These are phyloP conservation scores for Yponomeuta plumbellus DNA, from an alignment of 2,888 invertebrate species.

Conservation along the genomic window DNA sequence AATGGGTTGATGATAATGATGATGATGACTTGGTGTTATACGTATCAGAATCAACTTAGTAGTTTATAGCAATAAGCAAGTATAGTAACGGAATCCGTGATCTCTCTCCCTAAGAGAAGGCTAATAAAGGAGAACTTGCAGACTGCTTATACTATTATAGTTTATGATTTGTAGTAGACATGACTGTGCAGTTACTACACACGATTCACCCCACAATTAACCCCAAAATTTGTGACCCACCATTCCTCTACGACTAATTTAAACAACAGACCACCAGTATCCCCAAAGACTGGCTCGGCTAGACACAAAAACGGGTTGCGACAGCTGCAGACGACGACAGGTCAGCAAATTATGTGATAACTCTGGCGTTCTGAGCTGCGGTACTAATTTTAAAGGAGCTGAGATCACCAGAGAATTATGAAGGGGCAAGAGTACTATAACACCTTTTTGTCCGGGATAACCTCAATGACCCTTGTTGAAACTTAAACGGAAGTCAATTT, in stretches of 20 bases:
- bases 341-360: not conserved
- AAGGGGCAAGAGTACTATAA: not conserved
- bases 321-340: not conserved
- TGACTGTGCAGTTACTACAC: not conserved
- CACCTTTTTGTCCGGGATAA: constrained; percentile 1
- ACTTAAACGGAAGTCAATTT: not conserved
- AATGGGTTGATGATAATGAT: too few species aligned
- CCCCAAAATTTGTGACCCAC: not conserved
- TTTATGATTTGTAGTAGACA: too few species aligned
- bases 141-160: too few species aligned
- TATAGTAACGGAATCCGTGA: too few species aligned
- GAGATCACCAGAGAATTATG: not conserved
- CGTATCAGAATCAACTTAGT: too few species aligned
- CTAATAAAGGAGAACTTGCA: too few species aligned
- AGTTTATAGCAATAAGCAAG: too few species aligned
- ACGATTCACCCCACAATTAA: not conserved
- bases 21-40: too few species aligned
- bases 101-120: too few species aligned
- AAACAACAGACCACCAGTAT: not conserved
- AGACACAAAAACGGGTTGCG: not conserved
- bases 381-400: not conserved
- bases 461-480: not conserved
- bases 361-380: not conserved
- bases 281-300: not conserved
- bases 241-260: not conserved